phyloP scores from a whole-genome alignment of 2,113 vertebrate genomes.

The Turdus rufiventris region DNA sequence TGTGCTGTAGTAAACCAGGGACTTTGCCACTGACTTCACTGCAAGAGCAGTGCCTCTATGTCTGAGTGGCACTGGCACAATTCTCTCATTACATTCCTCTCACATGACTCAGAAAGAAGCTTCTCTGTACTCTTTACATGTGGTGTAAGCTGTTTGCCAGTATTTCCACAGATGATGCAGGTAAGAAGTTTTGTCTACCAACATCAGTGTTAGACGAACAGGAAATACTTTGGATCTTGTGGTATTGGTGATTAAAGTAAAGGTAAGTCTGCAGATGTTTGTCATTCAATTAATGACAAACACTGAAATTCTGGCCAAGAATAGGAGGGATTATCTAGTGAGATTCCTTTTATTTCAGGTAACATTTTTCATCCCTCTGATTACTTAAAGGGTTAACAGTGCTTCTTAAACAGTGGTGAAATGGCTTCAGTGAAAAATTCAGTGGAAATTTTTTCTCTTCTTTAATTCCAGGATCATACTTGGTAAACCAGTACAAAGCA shows the following conservation, averaged over 20 bases:
- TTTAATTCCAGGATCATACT: neutral
- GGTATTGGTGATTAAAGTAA: neutral
- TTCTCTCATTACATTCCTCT: neutral
- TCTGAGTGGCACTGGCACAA: neutral
- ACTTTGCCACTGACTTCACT: neutral
- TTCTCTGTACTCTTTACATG: neutral
- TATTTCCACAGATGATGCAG: neutral
- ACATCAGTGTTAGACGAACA: fast-evolving
- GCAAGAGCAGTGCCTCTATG: neutral
- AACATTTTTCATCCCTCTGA: neutral
- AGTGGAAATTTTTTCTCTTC: neutral
- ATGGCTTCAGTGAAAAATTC: neutral
- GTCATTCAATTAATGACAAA: neutral
- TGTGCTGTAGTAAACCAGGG: neutral
- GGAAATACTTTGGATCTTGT: neutral
- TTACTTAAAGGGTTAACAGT: neutral
- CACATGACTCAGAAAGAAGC: neutral
- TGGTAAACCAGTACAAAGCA: neutral
- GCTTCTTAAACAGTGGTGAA: neutral
- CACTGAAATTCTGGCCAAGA: neutral
- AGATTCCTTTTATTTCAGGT: neutral
- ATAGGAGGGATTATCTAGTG: neutral
- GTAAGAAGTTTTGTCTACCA: neutral
- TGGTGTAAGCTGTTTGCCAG: neutral
- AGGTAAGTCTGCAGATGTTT: neutral